These are phyloP conservation scores for Corythucha ciliata DNA, from an alignment of 2,888 invertebrate species.

Conservation along the genomic window DNA sequence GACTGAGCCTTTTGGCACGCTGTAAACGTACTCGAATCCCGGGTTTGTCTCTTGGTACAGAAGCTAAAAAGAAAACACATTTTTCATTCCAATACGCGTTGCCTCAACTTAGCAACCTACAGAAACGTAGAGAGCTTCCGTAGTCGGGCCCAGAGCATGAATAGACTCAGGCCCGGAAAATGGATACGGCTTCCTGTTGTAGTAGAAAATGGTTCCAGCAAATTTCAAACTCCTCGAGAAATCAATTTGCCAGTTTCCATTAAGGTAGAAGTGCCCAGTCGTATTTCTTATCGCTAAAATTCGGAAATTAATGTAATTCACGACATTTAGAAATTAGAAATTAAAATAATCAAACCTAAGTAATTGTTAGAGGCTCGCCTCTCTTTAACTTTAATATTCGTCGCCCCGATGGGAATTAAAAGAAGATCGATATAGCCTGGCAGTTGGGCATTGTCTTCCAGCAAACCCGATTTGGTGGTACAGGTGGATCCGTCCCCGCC, in stretches of 20 bases:
- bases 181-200: conserved; percentile 71
- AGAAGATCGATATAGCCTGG: conserved; percentile 87
- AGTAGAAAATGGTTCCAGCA: conserved; percentile 78
- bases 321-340: not conserved
- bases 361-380: conserved; percentile 76
- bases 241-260: conserved; percentile 91
- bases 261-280: conserved; percentile 76
- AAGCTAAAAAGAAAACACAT: conserved; percentile 47
- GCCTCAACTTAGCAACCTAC: conserved; percentile 46
- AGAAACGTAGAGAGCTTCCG: conserved; percentile 77
- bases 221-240: conserved; percentile 71
- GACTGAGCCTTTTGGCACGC: conserved; percentile 60
- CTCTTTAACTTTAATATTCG: conserved; percentile 75
- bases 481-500: conserved; percentile 87
- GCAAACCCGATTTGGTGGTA: conserved; percentile 61
- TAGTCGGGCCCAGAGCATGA: conserved; percentile 75
- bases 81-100: not conserved
- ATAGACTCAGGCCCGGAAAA: conserved; percentile 78
- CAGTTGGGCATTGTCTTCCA: conserved; percentile 64
- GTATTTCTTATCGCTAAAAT: conserved; percentile 67
- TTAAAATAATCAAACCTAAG: conserved; percentile 52
- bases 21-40: conserved; percentile 82
- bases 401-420: conserved; percentile 85
- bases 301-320: not conserved
- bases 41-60: conserved; percentile 74